Percentiles rank a stretch among this genome's conserved stretches.
Conservation (phyloP, 2,113 vertebrate genomes). For the Salvelinus alpinus region DNA sequence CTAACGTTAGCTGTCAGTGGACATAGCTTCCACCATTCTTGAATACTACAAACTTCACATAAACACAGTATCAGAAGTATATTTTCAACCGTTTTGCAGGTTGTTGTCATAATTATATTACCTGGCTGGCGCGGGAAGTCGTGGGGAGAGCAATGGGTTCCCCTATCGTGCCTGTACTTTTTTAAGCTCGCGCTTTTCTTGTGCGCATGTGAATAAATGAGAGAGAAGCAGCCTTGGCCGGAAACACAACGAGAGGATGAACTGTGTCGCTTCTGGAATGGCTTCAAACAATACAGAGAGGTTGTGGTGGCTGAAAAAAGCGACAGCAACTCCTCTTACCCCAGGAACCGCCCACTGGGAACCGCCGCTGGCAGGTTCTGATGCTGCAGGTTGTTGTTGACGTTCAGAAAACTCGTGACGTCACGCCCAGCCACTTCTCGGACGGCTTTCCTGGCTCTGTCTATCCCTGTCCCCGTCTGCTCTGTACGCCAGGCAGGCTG, state of each 20-base stretch:
- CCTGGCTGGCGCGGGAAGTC: conserved; percentile 40
- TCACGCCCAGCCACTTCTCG: conserved; percentile 62
- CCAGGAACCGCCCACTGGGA: neutral
- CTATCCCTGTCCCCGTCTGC: conserved; percentile 18
- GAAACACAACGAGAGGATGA: too few relatives aligned
- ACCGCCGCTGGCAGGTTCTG: conserved; percentile 45
- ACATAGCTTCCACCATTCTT: too few relatives aligned
- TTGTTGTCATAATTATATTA: conserved; percentile 31
- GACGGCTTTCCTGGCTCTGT: conserved; percentile 45
- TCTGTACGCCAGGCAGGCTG: conserved; percentile 13
- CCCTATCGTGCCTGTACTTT: conserved; percentile 31
- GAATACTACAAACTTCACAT: too few relatives aligned
- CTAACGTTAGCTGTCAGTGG: too few relatives aligned
- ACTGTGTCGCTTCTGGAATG: neutral
- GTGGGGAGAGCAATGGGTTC: conserved; percentile 20
- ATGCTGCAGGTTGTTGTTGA: conserved; percentile 73
- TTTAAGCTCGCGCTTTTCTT: conserved; percentile 7
- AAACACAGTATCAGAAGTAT: too few relatives aligned
- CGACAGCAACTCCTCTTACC: neutral
- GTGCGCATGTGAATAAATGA: neutral
- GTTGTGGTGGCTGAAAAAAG: neutral
- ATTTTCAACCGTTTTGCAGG: too few relatives aligned
- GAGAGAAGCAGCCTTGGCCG: too few relatives aligned
- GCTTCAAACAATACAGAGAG: neutral
- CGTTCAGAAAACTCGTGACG: conserved; percentile 82